A percentile compares a stretch with the other conserved stretches of the same genome.
These are phyloP conservation scores for Brachirus orientalis DNA, from an alignment of 2,113 vertebrate genomes.

Conservation along the genomic window DNA sequence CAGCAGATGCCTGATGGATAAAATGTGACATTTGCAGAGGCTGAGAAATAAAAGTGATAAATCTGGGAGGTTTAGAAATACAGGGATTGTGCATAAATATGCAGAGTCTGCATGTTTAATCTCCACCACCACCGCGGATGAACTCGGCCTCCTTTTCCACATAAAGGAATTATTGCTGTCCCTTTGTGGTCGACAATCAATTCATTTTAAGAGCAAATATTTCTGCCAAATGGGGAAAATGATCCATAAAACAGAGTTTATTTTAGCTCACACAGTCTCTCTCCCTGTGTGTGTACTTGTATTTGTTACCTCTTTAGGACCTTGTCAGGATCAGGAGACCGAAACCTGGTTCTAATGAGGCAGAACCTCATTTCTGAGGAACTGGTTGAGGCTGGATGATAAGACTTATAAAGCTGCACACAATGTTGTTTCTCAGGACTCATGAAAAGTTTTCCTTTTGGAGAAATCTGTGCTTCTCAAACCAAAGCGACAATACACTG, in stretches of 20 bases:
- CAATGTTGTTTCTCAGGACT: too few relatives aligned
- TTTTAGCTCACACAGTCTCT: background rate
- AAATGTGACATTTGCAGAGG: constrained; percentile 46
- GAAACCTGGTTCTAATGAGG: too few relatives aligned
- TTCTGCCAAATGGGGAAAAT: constrained; percentile 4
- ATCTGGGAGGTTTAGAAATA: constrained; percentile 25
- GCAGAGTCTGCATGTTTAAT: constrained; percentile 11
- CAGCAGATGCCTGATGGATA: constrained; percentile 24
- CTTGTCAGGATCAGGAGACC: too few relatives aligned
- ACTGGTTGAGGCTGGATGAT: too few relatives aligned
- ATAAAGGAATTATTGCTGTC: constrained; percentile 5
- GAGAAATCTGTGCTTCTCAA: too few relatives aligned
- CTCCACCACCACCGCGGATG: background rate
- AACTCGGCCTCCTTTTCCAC: background rate
- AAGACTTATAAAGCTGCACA: too few relatives aligned
- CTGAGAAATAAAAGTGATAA: constrained; percentile 18
- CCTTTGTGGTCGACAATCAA: background rate
- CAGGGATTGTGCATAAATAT: constrained; percentile 31
- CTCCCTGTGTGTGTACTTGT: too few relatives aligned
- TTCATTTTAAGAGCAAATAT: constrained; percentile 20
- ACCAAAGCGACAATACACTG: too few relatives aligned
- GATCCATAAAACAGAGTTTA: constrained; percentile 7
- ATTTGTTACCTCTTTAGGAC: too few relatives aligned
- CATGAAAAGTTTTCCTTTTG: too few relatives aligned
- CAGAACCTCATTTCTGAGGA: too few relatives aligned